A percentile compares a stretch with the other conserved stretches of the same genome.
Conservation (phyloP, 2,797 vertebrate species). For the Prionace glauca region DNA sequence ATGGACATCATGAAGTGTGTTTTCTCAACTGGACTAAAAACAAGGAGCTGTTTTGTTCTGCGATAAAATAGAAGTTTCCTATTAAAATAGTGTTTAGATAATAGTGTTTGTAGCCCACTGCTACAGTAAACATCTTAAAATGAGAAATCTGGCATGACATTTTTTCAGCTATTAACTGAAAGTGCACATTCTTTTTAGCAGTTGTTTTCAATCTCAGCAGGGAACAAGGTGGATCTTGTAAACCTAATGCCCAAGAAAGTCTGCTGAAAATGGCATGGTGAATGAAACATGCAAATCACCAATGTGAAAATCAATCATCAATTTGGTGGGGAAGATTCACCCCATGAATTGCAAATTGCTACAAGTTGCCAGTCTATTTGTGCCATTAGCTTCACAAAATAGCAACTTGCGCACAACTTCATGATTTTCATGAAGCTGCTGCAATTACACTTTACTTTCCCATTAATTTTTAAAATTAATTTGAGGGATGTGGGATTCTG, state of each 20-base stretch:
- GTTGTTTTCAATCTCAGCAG: background rate
- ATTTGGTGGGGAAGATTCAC: background rate
- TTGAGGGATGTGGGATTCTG: no score
- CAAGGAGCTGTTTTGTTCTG: background rate
- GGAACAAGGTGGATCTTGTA: background rate
- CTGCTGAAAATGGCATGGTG: background rate
- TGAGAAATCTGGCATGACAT: no score
- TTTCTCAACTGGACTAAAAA: background rate
- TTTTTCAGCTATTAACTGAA: no score
- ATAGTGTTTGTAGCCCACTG: background rate
- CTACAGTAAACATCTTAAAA: background rate
- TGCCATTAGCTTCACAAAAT: no score
- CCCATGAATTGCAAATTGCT: no score
- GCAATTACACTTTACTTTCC: no score
- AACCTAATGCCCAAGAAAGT: background rate
- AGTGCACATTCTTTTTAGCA: background rate
- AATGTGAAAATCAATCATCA: background rate
- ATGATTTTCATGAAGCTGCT: no score
- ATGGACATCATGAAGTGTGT: background rate
- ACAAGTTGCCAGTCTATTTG: no score
- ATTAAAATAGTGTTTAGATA: background rate
- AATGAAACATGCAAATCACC: background rate
- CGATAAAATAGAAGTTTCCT: background rate
- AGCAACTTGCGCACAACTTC: no score
- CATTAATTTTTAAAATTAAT: no score